phyloP scores from a whole-genome alignment of 53 echinoderm and acorn worm species.

The Holothuria leucospilota region DNA sequence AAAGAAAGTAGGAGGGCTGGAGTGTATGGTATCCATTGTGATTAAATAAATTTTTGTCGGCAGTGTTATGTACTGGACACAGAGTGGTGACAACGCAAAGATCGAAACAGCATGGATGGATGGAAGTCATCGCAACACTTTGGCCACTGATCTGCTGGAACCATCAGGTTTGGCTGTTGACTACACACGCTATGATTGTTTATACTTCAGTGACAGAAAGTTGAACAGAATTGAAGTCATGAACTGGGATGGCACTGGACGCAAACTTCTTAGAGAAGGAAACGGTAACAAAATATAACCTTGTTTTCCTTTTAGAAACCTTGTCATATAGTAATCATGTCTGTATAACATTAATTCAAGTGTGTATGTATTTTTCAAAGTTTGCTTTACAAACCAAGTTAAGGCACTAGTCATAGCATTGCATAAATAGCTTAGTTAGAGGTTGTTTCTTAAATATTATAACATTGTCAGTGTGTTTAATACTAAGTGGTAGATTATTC shows the following conservation, averaged over 20 bases:
- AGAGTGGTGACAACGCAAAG: slow-evolving; percentile 68
- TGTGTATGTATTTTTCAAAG: too few species aligned
- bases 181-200: slow-evolving; percentile 68
- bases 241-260: slow-evolving; percentile 81
- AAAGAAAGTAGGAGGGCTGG: too few species aligned
- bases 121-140: slow-evolving; percentile 62
- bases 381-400: too few species aligned
- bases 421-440: too few species aligned
- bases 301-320: not conserved
- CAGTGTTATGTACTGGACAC: slow-evolving; percentile 91
- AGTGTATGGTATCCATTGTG: too few species aligned
- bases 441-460: too few species aligned
- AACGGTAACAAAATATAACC: not conserved
- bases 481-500: too few species aligned
- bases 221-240: slow-evolving; percentile 75
- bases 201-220: slow-evolving; percentile 83
- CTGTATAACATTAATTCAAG: too few species aligned
- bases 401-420: too few species aligned
- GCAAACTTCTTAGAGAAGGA: slow-evolving; percentile 33
- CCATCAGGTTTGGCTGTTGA: slow-evolving; percentile 91
- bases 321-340: not conserved
- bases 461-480: too few species aligned
- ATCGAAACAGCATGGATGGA: slow-evolving; percentile 96
- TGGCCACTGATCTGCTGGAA: slow-evolving; percentile 71
- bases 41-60: too few species aligned